Base-by-base conservation (phyloP, 2,797 vertebrate genomes). In the Tiaroga cobitis region DNA sequence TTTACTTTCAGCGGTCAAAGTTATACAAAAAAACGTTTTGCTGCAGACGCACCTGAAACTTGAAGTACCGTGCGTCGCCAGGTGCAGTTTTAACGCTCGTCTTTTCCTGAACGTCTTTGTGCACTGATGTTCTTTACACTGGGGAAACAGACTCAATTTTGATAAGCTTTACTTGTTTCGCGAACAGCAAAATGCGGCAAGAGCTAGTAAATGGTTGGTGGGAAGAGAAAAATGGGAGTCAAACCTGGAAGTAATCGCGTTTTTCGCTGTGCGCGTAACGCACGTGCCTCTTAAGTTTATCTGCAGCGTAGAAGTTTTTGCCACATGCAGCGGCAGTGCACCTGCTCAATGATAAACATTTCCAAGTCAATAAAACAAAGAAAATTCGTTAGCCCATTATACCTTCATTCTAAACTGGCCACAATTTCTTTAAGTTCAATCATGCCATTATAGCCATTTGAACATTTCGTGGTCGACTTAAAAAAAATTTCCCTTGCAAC, bases 71-170 rank as follows among this genome's bases (percentile, higher is more conserved):
- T 97, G 96, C 15, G 90, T 86, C 6, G 86, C 80, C 4, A 93
- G 65, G 78, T 96, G 96, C 34, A 90, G 26, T 79, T 94, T 95
- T 11, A 92, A 92, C n/a, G 56, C 5, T 2, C 90, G 90, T 41
- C 95, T 94, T 86, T 96, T 96, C 78, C 88, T 93, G 90, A 97
- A 97, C 41, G 89, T 93, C 89, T 88, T 46, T 0, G 82, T 26
- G 86, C 96, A 97, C n/a, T 89, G 89, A 2, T 89, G 74, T 43
- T 91, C 91, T 1, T 41, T 80, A 61, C 96, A 97, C 96, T 96
- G 70, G 32, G 8, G 2, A 51, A 26, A 21, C 54, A 32, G 2
- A 75, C 29, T 75, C 8, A 0, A 10, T 26, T 0, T 10, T 2
- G 16, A 41, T 34, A 43, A 72, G 7, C 21, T 21, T 56, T 4